Conservation (phyloP, 2,888 invertebrate genomes). For the Bursaphelenchus okinawaensis region DNA sequence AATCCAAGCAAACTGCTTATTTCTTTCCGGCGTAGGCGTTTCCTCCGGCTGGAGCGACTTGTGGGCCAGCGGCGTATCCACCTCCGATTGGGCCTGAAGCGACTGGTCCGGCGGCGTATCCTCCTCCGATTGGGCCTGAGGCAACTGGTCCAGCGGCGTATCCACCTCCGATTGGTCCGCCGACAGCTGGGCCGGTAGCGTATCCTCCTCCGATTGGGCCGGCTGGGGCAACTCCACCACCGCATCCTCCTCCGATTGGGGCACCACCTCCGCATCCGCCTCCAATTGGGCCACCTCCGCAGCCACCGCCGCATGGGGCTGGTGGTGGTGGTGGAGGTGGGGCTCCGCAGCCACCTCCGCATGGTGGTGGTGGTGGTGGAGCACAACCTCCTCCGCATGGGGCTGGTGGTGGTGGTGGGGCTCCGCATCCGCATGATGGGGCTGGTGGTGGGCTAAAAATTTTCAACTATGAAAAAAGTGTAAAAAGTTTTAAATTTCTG, state of each 20-base stretch:
- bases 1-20: background rate
- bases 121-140: background rate
- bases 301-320: conserved; percentile 6
- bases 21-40: conserved; percentile 7
- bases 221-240: conserved; percentile 5
- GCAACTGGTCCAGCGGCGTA: background rate
- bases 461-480: background rate
- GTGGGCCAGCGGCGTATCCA: conserved; percentile 6
- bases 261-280: conserved; percentile 7
- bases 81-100: background rate
- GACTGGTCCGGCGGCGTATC: background rate
- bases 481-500: too few relatives aligned
- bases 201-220: conserved; percentile 6
- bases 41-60: conserved; percentile 4
- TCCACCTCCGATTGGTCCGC: background rate
- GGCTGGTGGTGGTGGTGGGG: too few relatives aligned
- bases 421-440: background rate
- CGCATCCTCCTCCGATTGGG: conserved; percentile 20
- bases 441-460: background rate
- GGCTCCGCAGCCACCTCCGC: background rate
- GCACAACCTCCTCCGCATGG: conserved; percentile 3
- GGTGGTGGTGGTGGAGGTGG: conserved; percentile 3
- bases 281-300: background rate
- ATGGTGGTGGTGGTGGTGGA: background rate
- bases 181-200: conserved; percentile 1